These are phyloP conservation scores for Oryzias woworae DNA, from an alignment of 2,113 vertebrate species.

Conservation along the genomic window DNA sequence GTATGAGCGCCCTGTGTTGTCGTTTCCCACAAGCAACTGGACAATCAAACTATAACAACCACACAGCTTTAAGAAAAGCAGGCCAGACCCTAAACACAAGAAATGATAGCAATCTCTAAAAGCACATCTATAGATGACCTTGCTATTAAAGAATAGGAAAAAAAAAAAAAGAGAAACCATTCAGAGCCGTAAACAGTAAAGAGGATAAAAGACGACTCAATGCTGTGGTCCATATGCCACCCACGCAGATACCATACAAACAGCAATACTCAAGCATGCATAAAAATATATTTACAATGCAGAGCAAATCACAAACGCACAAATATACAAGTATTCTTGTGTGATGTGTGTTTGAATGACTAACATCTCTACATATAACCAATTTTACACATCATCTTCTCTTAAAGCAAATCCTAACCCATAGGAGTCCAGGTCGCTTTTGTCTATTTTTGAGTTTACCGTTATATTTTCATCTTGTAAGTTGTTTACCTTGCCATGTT, in stretches of 20 bases:
- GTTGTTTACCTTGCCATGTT: no score
- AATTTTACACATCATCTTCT: no score
- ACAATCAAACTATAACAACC: constrained; percentile 45
- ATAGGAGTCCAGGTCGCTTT: no score
- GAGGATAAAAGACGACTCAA: constrained; percentile 37
- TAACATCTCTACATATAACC: no score
- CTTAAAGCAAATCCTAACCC: no score
- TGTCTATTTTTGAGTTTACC: no score
- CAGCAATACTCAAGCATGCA: constrained; percentile 33
- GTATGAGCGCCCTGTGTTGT: constrained; percentile 22
- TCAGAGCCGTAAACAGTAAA: constrained; percentile 10
- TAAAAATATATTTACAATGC: constrained; percentile 9
- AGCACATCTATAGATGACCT: constrained; percentile 30
- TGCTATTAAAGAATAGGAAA: neutral
- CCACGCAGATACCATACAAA: constrained; percentile 44
- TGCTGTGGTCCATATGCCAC: constrained; percentile 29
- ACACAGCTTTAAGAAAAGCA: constrained; percentile 37
- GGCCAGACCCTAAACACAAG: neutral
- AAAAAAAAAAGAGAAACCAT: neutral
- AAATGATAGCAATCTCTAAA: constrained; percentile 14
- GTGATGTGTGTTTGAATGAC: no score
- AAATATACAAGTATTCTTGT: no score
- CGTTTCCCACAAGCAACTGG: constrained; percentile 16
- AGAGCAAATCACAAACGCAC: no score
- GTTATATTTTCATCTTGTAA: no score